Percentiles rank a stretch among this genome's conserved stretches.
phyloP scores from a whole-genome alignment of 2,113 vertebrate species.

The Poeciliopsis prolifica region DNA sequence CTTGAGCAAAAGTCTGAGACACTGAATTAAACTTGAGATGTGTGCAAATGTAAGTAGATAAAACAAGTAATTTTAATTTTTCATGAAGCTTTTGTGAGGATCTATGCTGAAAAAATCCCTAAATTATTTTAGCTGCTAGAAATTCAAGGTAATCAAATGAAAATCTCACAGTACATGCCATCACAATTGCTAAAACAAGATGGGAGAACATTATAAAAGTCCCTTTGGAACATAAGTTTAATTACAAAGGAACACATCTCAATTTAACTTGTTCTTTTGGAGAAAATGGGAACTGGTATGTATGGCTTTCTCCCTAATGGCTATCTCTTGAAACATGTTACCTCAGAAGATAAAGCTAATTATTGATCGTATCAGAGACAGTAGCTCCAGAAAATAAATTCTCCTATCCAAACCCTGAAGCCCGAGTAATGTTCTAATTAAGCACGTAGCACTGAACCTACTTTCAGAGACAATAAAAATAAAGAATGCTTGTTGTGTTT shows the following conservation, averaged over 20 bases:
- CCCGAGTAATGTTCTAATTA: conserved; percentile 35
- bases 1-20: conserved; percentile 17
- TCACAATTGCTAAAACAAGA: conserved; percentile 46
- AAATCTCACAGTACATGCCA: conserved; percentile 41
- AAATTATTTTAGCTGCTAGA: conserved; percentile 15
- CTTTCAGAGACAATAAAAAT: conserved; percentile 25
- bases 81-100: conserved; percentile 36
- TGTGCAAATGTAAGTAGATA: conserved; percentile 28
- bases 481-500: conserved; percentile 30
- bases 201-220: conserved; percentile 45
- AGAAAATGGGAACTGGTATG: conserved; percentile 13
- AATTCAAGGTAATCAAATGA: conserved; percentile 39
- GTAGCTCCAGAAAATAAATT: conserved; percentile 34
- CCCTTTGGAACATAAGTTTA: conserved; percentile 20
- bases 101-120: conserved; percentile 26
- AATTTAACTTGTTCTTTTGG: conserved; percentile 14
- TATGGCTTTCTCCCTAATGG: conserved; percentile 34
- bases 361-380: conserved; percentile 50
- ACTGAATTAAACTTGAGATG: conserved; percentile 13
- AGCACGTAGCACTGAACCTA: conserved; percentile 26
- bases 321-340: conserved; percentile 46
- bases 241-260: conserved; percentile 34
- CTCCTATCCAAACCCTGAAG: conserved; percentile 28
- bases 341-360: conserved; percentile 50
- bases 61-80: conserved; percentile 28